Percentiles rank a stretch among this genome's conserved stretches.
Evolutionary conservation across 2,888 invertebrate genomes (phyloP).

Genomic region (Thumatha senex): DNA sequence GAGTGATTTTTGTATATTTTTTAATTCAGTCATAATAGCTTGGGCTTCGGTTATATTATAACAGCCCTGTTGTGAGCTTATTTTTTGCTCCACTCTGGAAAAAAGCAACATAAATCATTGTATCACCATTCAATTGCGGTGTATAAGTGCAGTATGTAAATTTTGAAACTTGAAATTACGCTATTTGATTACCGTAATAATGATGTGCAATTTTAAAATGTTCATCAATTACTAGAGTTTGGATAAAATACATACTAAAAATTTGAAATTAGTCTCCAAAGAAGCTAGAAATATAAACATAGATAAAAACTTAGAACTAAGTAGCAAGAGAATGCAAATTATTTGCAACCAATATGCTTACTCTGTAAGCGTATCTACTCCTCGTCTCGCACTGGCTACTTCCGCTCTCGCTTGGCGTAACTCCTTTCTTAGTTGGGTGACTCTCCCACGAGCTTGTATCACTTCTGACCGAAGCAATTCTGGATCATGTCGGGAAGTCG

Average conservation of each 20-base stretch:
- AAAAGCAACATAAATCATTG: neutral
- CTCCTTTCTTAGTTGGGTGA: conserved; percentile 94
- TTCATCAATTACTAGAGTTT: no score
- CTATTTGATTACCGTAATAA: no score
- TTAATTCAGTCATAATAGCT: conserved; percentile 96
- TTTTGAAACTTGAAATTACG: no score
- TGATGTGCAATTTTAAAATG: no score
- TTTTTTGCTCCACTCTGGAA: conserved; percentile 93
- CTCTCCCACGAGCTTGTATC: conserved; percentile 93
- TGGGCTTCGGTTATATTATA: conserved; percentile 97
- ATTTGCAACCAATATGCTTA: conserved; percentile 73
- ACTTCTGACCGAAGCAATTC: conserved; percentile 96
- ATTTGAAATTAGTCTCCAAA: no score
- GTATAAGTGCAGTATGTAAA: no score
- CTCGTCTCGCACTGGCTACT: conserved; percentile 95
- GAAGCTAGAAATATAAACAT: no score
- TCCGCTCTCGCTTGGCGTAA: conserved; percentile 95
- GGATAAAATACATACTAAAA: no score
- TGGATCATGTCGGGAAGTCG: conserved; percentile 97
- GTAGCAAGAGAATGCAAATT: no score
- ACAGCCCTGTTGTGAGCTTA: conserved; percentile 92
- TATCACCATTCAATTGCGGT: no score
- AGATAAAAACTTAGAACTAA: neutral
- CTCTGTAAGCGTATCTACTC: conserved; percentile 95
- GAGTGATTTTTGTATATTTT: conserved; percentile 95